A percentile compares a stretch with the other conserved stretches of the same genome.
Conservation (phyloP, 2,113 vertebrate species). For the Eulemur macaco region DNA sequence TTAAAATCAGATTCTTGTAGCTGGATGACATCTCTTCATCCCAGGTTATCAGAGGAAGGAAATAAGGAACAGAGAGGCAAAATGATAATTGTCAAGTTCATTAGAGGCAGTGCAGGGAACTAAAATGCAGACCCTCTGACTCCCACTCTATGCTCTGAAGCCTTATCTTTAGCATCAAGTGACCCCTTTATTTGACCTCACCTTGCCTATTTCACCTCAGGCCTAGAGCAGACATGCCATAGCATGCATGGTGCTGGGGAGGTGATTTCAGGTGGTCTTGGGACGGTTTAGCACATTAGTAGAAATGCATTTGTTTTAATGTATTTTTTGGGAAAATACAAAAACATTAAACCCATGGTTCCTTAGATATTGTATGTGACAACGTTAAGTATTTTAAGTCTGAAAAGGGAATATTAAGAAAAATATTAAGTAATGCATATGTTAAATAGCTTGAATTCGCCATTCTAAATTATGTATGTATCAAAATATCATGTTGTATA, state of each 20-base stretch:
- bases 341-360: not conserved
- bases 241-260: not conserved
- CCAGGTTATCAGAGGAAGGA: not conserved
- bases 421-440: not conserved
- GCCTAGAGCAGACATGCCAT: not conserved
- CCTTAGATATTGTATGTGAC: not conserved
- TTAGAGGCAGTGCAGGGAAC: not conserved
- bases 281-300: not conserved
- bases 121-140: not conserved
- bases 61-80: not conserved
- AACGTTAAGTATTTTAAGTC: not conserved
- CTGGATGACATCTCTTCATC: not conserved
- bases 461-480: not conserved
- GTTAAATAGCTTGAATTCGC: not conserved
- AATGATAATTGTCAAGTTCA: not conserved
- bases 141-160: not conserved
- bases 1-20: not conserved
- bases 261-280: not conserved
- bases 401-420: not conserved
- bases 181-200: not conserved
- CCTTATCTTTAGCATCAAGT: not conserved
- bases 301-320: constrained; percentile 13
- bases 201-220: not conserved
- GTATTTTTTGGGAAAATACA: not conserved
- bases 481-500: not conserved